Evolutionary conservation across 2,113 vertebrate genomes (phyloP).

Genomic region (Brachypodius melanocephalos): DNA sequence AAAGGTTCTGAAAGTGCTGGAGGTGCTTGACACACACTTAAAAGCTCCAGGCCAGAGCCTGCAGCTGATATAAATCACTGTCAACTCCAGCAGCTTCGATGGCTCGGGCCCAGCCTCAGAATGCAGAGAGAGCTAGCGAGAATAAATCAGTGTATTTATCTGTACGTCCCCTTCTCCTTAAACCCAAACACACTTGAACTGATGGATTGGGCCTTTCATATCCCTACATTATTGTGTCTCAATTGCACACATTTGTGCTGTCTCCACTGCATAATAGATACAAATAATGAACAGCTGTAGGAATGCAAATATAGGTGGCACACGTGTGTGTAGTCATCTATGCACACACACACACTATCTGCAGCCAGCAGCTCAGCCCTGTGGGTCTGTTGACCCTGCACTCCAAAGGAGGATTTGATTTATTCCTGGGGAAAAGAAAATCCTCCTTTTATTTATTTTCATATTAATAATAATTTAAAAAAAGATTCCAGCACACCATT

Average conservation of each 20-base stretch:
- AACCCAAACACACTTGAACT: conserved; percentile 63
- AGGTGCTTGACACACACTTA: conserved; percentile 46
- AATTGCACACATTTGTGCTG: conserved; percentile 36
- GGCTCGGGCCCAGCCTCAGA: background rate
- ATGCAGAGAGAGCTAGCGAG: background rate
- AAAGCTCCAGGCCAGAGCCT: conserved; percentile 29
- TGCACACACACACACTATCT: background rate
- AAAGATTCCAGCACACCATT: conserved; percentile 7
- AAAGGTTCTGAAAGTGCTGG: conserved; percentile 34
- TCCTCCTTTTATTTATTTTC: conserved; percentile 15
- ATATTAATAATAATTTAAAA: background rate
- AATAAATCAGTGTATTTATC: conserved; percentile 61
- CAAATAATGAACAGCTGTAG: conserved; percentile 50
- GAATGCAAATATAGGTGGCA: conserved; percentile 46
- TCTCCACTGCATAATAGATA: background rate
- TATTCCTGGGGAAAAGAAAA: background rate
- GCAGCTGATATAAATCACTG: conserved; percentile 32
- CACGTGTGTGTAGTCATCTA: background rate
- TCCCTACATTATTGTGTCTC: conserved; percentile 33
- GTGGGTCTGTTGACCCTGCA: conserved; percentile 13
- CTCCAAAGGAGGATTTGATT: background rate
- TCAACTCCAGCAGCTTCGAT: background rate
- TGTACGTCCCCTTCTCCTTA: background rate
- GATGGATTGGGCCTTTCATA: conserved; percentile 60
- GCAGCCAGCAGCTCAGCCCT: conserved; percentile 20